Evolutionary conservation across 1,140 invertebrate genomes (phyloP).

Genomic region (Whitmania pigra): DNA sequence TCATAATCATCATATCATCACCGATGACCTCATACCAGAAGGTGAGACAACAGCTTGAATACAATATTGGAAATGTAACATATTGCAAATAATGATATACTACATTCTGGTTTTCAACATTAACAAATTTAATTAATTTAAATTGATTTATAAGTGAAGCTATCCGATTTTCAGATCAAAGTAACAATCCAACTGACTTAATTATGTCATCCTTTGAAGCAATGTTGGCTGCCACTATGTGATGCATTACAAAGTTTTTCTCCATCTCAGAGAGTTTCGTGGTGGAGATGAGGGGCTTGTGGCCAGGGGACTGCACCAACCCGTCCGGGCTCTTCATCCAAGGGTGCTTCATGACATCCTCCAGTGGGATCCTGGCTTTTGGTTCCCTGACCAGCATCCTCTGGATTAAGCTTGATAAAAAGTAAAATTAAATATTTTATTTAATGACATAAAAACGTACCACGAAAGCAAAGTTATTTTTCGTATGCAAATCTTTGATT

Average conservation of each 20-base stretch:
- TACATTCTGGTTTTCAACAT: too few species aligned
- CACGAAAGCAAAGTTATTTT: too few species aligned
- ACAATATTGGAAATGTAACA: too few species aligned
- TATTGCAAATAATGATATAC: too few species aligned
- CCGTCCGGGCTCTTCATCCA: conserved; percentile 54
- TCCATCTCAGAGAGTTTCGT: conserved; percentile 80
- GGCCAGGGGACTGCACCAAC: conserved; percentile 36
- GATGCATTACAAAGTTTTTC: conserved; percentile 77
- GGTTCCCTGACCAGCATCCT: conserved; percentile 85
- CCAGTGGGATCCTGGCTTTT: conserved; percentile 68
- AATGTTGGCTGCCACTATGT: conserved; percentile 86
- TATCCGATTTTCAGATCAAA: too few species aligned
- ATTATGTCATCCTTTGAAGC: conserved; percentile 83
- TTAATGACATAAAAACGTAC: too few species aligned
- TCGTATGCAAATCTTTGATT: too few species aligned
- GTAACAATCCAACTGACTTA: conserved; percentile 51
- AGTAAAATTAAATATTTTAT: background rate
- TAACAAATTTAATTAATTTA: too few species aligned
- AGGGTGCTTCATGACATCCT: conserved; percentile 70
- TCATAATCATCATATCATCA: too few species aligned
- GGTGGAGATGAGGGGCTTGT: conserved; percentile 59
- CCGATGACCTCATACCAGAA: too few species aligned
- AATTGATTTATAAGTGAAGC: too few species aligned
- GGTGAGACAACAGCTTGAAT: too few species aligned
- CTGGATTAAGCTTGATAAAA: conserved; percentile 60